Evolutionary conservation across 2,113 vertebrate species (phyloP).

Genomic region (Daubentonia madagascariensis): DNA sequence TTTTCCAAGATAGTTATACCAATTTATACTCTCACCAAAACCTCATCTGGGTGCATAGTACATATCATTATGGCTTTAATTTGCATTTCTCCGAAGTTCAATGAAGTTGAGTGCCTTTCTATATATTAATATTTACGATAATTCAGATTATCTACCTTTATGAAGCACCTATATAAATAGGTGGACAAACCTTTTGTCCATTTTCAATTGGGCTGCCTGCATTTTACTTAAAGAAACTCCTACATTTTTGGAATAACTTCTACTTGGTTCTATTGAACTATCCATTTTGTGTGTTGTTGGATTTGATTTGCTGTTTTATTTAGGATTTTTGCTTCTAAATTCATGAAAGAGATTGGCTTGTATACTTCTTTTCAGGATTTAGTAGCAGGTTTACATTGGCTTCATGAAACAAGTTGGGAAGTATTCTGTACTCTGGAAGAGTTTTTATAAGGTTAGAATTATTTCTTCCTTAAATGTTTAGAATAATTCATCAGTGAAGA

Average conservation of each 20-base stretch:
- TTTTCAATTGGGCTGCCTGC: neutral
- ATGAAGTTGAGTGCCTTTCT: neutral
- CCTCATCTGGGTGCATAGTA: neutral
- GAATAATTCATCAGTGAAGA: neutral
- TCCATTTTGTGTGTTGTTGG: neutral
- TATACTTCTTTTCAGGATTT: neutral
- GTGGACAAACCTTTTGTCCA: neutral
- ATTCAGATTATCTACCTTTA: neutral
- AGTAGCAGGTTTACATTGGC: neutral
- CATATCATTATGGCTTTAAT: neutral
- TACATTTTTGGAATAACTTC: neutral
- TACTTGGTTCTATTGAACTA: neutral
- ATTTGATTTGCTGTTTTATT: neutral
- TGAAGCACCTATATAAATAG: neutral
- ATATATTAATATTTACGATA: neutral
- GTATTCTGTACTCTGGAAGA: neutral
- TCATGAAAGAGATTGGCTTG: neutral
- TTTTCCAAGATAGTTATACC: neutral
- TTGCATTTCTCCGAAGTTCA: neutral
- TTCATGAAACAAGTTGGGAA: neutral
- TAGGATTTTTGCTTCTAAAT: slow-evolving; percentile 10
- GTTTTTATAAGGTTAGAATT: neutral
- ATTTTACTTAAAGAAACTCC: neutral
- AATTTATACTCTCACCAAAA: neutral
- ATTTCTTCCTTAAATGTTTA: slow-evolving; percentile 1